Base-by-base conservation (phyloP, 2,888 invertebrate species). In the Beris morrisii region DNA sequence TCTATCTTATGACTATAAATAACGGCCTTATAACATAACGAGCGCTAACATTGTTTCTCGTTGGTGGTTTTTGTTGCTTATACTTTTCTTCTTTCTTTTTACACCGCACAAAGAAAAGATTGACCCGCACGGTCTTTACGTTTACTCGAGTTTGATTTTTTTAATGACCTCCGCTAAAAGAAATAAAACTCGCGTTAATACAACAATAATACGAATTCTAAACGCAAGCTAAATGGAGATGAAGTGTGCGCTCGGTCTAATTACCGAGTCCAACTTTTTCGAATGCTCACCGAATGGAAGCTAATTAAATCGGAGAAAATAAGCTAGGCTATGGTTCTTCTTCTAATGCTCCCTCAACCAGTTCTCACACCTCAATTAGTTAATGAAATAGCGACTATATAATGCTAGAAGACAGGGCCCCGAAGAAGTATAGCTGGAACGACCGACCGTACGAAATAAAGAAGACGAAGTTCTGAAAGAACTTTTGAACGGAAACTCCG, bases 361-460 rank as follows among this genome's bases (percentile, higher is more conserved):
- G 50, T 61, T 61, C 61, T 61, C 61, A 61, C 61, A 61, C 61
- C 50, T 61, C 52, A 61, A 61, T 61, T 61, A 61, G 61, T 52
- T 28, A 50, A 52, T 50, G 61, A 52, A 61, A 15, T 31, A 38
- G 52, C 11, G 38, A 12, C 15, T 15, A 13, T 15, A 15, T n/a
- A 52, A 15, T 61, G 50, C 38, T 43, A 32, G 48, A 59, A 48
- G 48, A 59, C 46, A 48, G 9, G 11, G 28, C 38, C 11, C 31
- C 43, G 43, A 13, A 15, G 13, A 43, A 15, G 22, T 22, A 22
- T 22, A 22, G 22, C 22, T 22, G 22, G 22, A 22, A 22, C 22
- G 43, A 43, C 11, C 15, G 7, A 43, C 44, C 30, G 3, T n/a
- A 13, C 46, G 4, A 46, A 45, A n/a, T 45, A 4, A 5, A 30